phyloP scores from a whole-genome alignment of 2,888 invertebrate species.

The Escarpia spicata region DNA sequence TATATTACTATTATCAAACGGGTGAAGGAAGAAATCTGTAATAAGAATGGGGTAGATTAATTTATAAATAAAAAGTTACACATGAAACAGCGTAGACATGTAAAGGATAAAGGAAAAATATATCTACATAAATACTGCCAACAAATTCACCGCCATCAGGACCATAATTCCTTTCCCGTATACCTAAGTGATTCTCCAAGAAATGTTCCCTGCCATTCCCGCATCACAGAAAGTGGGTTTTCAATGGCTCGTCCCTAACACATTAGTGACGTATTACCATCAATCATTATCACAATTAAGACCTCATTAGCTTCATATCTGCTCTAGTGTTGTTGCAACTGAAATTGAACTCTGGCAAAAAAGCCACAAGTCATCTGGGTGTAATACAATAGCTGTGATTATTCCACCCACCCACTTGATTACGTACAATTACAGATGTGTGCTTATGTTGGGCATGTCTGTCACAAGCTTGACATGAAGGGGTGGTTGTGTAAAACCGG shows the following conservation, averaged over 20 bases:
- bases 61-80: no score
- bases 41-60: no score
- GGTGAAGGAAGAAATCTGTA: no score
- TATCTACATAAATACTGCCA: neutral
- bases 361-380: neutral
- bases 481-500: neutral
- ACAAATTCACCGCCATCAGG: neutral
- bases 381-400: slow-evolving; percentile 6
- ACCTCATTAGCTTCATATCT: neutral
- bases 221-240: neutral
- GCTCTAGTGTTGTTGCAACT: neutral
- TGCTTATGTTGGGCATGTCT: neutral
- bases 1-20: no score
- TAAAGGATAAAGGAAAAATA: neutral
- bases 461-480: neutral
- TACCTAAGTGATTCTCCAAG: neutral
- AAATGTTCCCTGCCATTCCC: neutral
- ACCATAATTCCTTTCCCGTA: neutral
- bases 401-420: neutral
- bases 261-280: slow-evolving; percentile 3
- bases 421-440: neutral
- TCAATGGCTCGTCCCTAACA: neutral
- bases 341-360: neutral
- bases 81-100: neutral
- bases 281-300: neutral